Base-by-base conservation (phyloP, 2,888 invertebrate species). In the Agrilus biguttatus region DNA sequence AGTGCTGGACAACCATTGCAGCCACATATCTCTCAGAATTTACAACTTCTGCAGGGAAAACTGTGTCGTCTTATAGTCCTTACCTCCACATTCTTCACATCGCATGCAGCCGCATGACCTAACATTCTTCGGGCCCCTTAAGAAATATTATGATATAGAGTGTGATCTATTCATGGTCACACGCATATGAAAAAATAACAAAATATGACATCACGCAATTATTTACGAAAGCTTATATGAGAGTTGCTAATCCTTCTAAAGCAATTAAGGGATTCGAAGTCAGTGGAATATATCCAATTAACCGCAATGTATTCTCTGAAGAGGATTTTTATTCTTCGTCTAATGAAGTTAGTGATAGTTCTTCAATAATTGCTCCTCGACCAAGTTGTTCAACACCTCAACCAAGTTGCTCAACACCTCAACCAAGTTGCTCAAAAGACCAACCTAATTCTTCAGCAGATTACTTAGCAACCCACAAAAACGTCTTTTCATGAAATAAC, bases 81-180 rank as follows among this genome's bases (percentile, higher is more conserved):
- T 55, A 12, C 48, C 53, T 37, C 54, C 51, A 28, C 52, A 55
- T 43, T 48, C 39, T n/a, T 47, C 45, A 33, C 53, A 53, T 47
- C 41, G 39, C 41, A 45, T 45, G 45, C 49, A 52, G 44, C 50
- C 51, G n/a, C 46, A 51, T 33, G 51, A 53, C 45, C 14, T 46
- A 19, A 21, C 42, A 39, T 43, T 45, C 21, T 45, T 21, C 32
- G 23, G 39, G 23, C 45, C 45, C 5, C 36, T 45, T 13, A 45
- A 45, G 42, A 21, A n/a, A 17, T 40, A 40, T 23, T 43, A 10
- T 33, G 12, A 28, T 8, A 14, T 19, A 33, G 40, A 43, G 39
- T 43, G 40, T 21, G 34, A 43, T 32, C 10, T 43, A 14, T 36
- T 33, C 13, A 23, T 43, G 40, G 34, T 33, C 12, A 4, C 13